Evolutionary conservation across 2,113 vertebrate species (phyloP), one percentile per base, ranked within the genome.

Genomic region (Nannobrachium achirus): DNA sequence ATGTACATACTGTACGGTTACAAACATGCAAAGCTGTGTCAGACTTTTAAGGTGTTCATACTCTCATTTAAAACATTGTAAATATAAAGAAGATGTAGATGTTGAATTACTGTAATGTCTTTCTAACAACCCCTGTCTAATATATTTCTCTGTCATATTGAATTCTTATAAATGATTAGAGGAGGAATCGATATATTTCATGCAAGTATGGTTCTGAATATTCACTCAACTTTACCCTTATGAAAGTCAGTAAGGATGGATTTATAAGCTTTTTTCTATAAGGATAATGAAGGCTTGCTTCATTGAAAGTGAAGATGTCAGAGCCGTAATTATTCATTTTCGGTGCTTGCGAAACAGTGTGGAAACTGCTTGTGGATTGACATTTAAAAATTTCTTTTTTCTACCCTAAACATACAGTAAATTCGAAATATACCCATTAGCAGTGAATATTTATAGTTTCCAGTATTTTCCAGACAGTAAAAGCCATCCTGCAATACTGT

Each of bases 61-160:
- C 71, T 61, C 46, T 74, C 56, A 58, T 76, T 78, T 76, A 51
- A 72, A 63, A n/a, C 15, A 74, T 20, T 91, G 89, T 91, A 88
- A 86, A 89, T 88, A 84, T 69, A 38, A 57, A 61, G 74, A 70
- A 79, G 69, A 73, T 80, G 83, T 83, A 89, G 76, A 89, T 79
- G 71, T 79, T 65, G 60, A 78, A 61, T 81, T 75, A 18, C 63
- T 70, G 82, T 85, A 18, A 66, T 70, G 82, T 85, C 76, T 89
- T 90, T 89, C 80, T 89, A 86, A 75, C 56, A 59, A 69, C 72
- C 60, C 65, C 42, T 56, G 75, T 74, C 66, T 73, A 61, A 69
- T 15, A 69, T 15, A 63, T 79, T 56, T 64, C 60, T 58, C 72
- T 85, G 76, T 76, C 41, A 60, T 57, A 50, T 50, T 57, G 72